Conservation (phyloP, 2,113 vertebrate species). For the Melospiza melodia region DNA sequence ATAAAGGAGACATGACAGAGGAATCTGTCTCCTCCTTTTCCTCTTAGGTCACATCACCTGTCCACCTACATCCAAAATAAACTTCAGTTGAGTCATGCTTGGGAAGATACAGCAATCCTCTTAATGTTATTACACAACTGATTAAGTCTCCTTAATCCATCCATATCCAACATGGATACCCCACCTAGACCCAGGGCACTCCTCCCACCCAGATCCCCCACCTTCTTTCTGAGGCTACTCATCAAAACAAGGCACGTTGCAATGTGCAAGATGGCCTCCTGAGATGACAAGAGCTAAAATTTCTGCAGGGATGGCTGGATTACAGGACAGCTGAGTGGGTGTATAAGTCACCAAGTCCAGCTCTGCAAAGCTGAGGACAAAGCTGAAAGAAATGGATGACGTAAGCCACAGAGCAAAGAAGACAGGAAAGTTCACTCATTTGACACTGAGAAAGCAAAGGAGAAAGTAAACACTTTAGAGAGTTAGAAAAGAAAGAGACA, state of each 20-base stretch:
- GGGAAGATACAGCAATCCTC: conserved; percentile 41
- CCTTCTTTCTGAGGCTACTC: background rate
- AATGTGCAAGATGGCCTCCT: background rate
- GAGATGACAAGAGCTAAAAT: background rate
- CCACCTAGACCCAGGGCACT: background rate
- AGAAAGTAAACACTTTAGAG: background rate
- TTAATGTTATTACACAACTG: conserved; percentile 43
- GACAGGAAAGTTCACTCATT: background rate
- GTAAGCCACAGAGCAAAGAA: background rate
- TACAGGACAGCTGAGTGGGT: background rate
- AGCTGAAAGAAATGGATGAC: background rate
- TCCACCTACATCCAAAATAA: conserved; percentile 57
- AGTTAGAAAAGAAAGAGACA: background rate
- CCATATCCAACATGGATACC: background rate
- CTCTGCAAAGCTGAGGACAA: background rate
- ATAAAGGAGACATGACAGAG: background rate
- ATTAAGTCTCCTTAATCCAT: conserved; percentile 41
- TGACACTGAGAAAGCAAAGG: background rate
- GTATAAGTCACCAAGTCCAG: background rate
- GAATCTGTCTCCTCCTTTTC: background rate
- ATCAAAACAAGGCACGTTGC: background rate
- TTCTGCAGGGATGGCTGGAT: background rate
- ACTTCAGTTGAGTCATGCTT: conserved; percentile 59
- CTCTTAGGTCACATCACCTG: conserved; percentile 52
- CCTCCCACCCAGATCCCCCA: background rate